Base-by-base conservation (phyloP, 35 echinoderm and acorn worm genomes). In the Chiridota heheva region DNA sequence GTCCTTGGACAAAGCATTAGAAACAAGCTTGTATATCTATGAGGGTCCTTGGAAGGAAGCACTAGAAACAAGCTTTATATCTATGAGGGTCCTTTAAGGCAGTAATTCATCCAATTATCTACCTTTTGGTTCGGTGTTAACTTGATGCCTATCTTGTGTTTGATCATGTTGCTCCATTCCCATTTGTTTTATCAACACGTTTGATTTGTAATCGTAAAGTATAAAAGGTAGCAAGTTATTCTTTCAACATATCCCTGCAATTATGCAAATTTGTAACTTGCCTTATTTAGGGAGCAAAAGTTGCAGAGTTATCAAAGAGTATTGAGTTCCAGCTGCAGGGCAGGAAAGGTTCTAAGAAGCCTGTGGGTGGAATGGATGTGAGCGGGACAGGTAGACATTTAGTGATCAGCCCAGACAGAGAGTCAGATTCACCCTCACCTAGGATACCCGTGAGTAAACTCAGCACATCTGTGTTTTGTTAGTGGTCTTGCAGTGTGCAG, bases 391-490 rank as follows among this genome's bases (percentile, higher is more conserved):
- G 64, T 69, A 40, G 51, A 28, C 42, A 64, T 26, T 62, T 58
- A 32, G 66, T 63, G 18, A 80, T 57, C 45, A 70, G 82, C 25
- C 87, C 92, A 58, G 87, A 68, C 35, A 48, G 51, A 15, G 31
- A 69, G 40, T 51, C 74, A 0, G 72, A 46, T 13, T 81, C 60
- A 42, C 64, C 69, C 27, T 90, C 92, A 51, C 92, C 92, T 25
- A 84, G 82, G 48, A 96, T 96, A 96, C 92, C 92, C 30, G 92
- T 96, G 62, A 86, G 86, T 81, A 39, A 5, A 58, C 7, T 59
- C 43, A 60, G 16, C 48, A 58, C 22, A 58, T 77, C 58, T 62
- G 51, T 41, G 15, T 79, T 76, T 47, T 26, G 37, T 33, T 22
- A 44, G 31, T 20, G 40, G 2, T 57, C 33, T 20, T 5, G 40